A percentile compares a stretch with the other conserved stretches of the same genome.
Conservation (phyloP, 2,888 invertebrate genomes). For the Acronicta psi region DNA sequence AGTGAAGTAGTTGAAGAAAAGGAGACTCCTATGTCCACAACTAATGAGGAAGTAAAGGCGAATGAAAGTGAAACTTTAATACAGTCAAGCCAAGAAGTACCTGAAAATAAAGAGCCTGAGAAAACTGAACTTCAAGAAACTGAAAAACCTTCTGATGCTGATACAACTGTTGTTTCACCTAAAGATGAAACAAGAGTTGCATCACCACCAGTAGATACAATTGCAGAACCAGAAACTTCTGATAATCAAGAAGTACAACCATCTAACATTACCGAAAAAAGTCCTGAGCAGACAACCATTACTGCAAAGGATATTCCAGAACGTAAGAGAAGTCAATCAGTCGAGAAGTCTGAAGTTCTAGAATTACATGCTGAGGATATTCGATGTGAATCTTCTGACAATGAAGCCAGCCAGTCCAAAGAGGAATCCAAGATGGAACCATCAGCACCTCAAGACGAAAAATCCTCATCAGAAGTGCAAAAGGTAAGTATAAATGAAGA, state of each 20-base stretch:
- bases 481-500: conserved; percentile 84
- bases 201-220: conserved; percentile 56
- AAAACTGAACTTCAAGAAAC: conserved; percentile 42
- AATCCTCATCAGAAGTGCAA: conserved; percentile 53
- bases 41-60: conserved; percentile 69
- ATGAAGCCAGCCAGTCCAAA: conserved; percentile 66
- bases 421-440: conserved; percentile 54
- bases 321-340: conserved; percentile 67
- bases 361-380: conserved; percentile 80
- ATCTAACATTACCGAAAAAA: conserved; percentile 44
- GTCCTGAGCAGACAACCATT: conserved; percentile 57
- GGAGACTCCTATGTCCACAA: conserved; percentile 71
- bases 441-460: conserved; percentile 58
- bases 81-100: conserved; percentile 47
- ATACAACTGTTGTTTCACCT: conserved; percentile 76
- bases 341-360: conserved; percentile 79
- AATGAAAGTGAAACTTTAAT: conserved; percentile 49
- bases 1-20: conserved; percentile 57
- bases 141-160: conserved; percentile 64
- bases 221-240: conserved; percentile 24
- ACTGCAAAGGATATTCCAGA: conserved; percentile 43
- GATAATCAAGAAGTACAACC: conserved; percentile 40
- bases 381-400: conserved; percentile 73
- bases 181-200: conserved; percentile 69
- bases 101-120: conserved; percentile 48